Evolutionary conservation across 23 tunicate species (phyloP).

Genomic region (Trididemnum clinides): DNA sequence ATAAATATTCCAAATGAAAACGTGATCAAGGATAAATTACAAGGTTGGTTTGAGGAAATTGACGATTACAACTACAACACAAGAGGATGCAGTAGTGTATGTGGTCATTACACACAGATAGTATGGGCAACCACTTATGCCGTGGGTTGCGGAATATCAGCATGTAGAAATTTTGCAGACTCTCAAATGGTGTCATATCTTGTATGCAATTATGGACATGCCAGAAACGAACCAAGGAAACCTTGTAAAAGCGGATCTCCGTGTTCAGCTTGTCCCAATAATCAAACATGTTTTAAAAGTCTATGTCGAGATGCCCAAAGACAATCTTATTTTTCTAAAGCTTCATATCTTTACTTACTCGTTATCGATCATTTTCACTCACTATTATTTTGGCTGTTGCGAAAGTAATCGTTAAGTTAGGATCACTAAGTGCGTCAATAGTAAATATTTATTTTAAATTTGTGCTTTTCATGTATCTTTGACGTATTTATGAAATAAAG

Average conservation of each 20-base stretch:
- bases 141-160: not conserved
- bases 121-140: constrained; percentile 22
- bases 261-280: not conserved
- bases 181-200: not conserved
- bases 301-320: no score
- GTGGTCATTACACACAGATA: constrained; percentile 18
- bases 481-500: no score
- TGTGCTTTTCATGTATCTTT: no score
- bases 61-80: not conserved
- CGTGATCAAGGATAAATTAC: not conserved
- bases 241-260: not conserved
- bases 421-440: no score
- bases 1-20: not conserved
- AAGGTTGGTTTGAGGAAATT: not conserved
- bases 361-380: no score
- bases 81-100: not conserved
- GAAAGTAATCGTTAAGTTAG: no score
- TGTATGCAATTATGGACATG: not conserved
- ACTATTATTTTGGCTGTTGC: no score
- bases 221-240: not conserved
- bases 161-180: not conserved
- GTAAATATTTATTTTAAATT: no score
- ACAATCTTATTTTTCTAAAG: no score
- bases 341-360: no score
- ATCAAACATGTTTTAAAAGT: not conserved